Conservation (phyloP, 92 coral and sea anemone genomes). For the Parazoanthus darwini region DNA sequence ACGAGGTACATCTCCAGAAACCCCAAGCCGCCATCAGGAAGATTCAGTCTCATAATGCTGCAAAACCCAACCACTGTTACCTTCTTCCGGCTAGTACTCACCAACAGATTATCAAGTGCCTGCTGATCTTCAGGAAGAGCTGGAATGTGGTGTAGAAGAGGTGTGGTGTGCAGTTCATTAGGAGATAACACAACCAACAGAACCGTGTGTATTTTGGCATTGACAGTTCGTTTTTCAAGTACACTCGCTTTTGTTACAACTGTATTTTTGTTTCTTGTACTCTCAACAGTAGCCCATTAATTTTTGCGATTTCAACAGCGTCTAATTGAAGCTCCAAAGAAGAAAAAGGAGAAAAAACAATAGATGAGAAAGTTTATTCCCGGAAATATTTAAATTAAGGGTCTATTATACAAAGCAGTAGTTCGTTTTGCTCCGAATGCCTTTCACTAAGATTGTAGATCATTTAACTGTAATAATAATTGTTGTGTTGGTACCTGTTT, state of each 20-base stretch:
- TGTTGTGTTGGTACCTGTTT: background rate
- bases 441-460: background rate
- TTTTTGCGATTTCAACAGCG: constrained; percentile 23
- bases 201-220: background rate
- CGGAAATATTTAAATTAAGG: constrained; percentile 8
- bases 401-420: background rate
- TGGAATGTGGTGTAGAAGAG: too few species aligned
- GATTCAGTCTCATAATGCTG: too few species aligned
- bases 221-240: constrained; percentile 23
- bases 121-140: too few species aligned
- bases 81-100: too few species aligned
- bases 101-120: too few species aligned
- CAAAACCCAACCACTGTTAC: too few species aligned
- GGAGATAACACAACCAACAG: background rate
- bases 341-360: constrained; percentile 1
- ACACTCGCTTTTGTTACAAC: background rate
- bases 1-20: too few species aligned
- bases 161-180: too few species aligned
- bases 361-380: background rate
- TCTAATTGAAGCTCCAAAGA: constrained; percentile 9
- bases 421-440: background rate
- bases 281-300: constrained; percentile 22
- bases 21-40: too few species aligned
- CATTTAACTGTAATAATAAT: background rate
- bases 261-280: constrained; percentile 3